These are phyloP conservation scores for Bolborhynchus lineola DNA, from an alignment of 2,113 vertebrate species.

Conservation along the genomic window DNA sequence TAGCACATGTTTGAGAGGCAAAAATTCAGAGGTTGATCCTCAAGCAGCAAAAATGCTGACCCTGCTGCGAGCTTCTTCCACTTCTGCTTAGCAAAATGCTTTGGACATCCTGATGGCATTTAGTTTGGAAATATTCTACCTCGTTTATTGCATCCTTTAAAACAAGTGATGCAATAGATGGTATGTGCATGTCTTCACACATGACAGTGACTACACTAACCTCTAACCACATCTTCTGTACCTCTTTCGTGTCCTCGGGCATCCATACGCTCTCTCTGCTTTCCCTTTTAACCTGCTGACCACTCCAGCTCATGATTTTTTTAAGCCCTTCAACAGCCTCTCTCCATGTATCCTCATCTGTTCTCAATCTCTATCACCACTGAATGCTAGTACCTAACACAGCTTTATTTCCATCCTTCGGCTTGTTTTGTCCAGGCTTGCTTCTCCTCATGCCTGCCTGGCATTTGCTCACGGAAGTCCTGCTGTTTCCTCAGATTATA, in stretches of 20 bases:
- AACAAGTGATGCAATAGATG: background rate
- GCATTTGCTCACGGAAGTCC: background rate
- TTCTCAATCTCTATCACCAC: background rate
- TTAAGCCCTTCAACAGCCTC: background rate
- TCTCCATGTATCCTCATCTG: background rate
- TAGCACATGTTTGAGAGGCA: background rate
- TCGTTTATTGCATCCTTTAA: background rate
- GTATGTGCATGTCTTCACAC: fast-evolving
- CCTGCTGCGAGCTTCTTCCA: background rate
- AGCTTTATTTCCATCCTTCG: background rate
- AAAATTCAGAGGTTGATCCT: background rate
- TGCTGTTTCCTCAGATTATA: background rate
- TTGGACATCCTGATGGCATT: background rate
- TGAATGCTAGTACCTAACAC: background rate
- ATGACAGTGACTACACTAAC: background rate
- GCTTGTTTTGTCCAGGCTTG: background rate
- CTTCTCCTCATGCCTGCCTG: background rate
- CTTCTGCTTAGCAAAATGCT: background rate
- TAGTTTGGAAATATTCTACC: background rate
- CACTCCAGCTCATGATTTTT: background rate
- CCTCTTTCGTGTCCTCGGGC: background rate
- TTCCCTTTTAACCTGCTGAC: background rate
- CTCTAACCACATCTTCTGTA: background rate
- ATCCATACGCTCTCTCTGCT: background rate
- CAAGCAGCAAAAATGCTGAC: background rate